A percentile compares a stretch with the other conserved stretches of the same genome.
phyloP scores from a whole-genome alignment of 2,113 vertebrate species.

The Panurus biarmicus region DNA sequence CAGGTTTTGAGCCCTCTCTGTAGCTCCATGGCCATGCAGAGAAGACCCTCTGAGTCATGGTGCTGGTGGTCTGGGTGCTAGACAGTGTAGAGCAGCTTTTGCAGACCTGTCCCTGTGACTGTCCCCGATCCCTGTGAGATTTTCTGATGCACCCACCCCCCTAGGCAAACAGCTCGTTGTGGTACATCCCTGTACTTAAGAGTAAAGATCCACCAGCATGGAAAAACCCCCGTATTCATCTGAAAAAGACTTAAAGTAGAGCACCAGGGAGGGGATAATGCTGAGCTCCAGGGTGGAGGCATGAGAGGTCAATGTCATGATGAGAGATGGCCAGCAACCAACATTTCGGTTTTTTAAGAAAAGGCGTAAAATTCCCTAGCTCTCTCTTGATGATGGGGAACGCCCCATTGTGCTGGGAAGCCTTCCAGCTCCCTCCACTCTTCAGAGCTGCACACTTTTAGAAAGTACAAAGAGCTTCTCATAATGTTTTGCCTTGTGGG shows the following conservation, averaged over 20 bases:
- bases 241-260: background rate
- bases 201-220: background rate
- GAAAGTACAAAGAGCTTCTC: conserved; percentile 41
- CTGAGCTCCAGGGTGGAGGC: background rate
- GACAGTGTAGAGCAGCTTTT: background rate
- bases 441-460: conserved; percentile 28
- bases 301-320: background rate
- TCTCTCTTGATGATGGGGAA: background rate
- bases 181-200: background rate
- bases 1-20: background rate
- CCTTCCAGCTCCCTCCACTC: conserved; percentile 23
- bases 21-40: background rate
- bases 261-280: background rate
- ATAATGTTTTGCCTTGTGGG: conserved; percentile 54
- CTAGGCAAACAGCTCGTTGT: accelerated
- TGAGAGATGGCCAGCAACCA: background rate
- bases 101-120: background rate
- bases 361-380: background rate
- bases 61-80: background rate
- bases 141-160: background rate
- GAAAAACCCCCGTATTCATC: background rate
- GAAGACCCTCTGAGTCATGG: background rate
- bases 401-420: conserved; percentile 22
- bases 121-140: background rate
- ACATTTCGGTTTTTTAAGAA: background rate